phyloP scores from a whole-genome alignment of 2,797 vertebrate genomes.

The Eutrigla gurnardus region DNA sequence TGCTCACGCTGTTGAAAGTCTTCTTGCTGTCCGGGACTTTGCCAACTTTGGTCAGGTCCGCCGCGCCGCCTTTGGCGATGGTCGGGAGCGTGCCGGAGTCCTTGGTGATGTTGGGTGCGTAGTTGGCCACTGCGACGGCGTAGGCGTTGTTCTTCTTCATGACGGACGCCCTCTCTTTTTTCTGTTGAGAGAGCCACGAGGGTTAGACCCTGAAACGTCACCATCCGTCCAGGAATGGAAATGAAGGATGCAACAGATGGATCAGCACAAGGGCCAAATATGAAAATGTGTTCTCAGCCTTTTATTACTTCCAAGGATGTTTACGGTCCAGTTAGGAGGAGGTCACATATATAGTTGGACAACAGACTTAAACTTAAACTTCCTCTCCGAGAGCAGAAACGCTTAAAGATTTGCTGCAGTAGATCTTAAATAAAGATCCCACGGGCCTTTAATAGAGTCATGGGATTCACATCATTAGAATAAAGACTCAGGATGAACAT shows the following conservation, averaged over 20 bases:
- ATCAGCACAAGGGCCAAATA: constrained; percentile 29
- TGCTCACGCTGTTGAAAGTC: constrained; percentile 99
- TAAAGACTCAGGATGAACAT: no score
- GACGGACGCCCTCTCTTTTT: constrained; percentile 95
- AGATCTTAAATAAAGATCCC: not conserved
- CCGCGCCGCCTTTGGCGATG: constrained; percentile 91
- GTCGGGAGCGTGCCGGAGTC: constrained; percentile 92
- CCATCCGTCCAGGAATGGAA: constrained; percentile 12
- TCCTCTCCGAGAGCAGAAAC: not conserved
- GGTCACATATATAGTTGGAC: not conserved
- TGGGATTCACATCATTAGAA: no score
- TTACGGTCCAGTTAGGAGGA: not conserved
- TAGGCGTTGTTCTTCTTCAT: constrained; percentile 99
- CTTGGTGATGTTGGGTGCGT: constrained; percentile 95
- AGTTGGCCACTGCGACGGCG: constrained; percentile 97
- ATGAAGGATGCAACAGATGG: constrained; percentile 12
- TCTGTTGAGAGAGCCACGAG: constrained; percentile 81
- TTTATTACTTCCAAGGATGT: not conserved
- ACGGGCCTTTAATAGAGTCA: not conserved
- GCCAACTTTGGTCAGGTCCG: constrained; percentile 88
- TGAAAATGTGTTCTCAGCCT: not conserved
- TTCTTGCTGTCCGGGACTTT: constrained; percentile 95
- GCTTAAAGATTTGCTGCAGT: not conserved
- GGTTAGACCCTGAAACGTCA: constrained; percentile 23
- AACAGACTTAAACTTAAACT: not conserved